phyloP scores from a whole-genome alignment of 2,888 invertebrate species.

The Asteroscopus sphinx region DNA sequence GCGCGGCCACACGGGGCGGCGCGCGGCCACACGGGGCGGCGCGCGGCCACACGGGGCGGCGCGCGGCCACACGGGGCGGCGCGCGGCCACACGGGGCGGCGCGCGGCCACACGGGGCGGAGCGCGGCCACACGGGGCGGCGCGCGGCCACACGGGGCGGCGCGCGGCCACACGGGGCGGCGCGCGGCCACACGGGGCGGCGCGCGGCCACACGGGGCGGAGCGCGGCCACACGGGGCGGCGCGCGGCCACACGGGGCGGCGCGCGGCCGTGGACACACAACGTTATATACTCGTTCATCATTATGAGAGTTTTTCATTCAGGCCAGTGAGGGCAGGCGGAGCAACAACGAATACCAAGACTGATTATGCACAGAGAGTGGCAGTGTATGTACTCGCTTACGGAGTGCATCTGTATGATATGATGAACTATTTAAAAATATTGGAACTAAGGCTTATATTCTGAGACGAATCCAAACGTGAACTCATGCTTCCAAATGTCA shows the following conservation, averaged over 20 bases:
- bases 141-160: background rate
- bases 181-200: background rate
- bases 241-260: background rate
- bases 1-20: slow-evolving; percentile 13
- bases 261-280: slow-evolving; percentile 30
- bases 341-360: background rate
- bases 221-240: background rate
- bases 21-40: background rate
- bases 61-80: background rate
- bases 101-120: background rate
- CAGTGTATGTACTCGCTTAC: too few species aligned
- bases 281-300: slow-evolving; percentile 27
- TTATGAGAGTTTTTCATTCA: slow-evolving; percentile 3
- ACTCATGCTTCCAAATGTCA: too few species aligned
- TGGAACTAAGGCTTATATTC: too few species aligned
- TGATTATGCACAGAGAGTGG: too few species aligned
- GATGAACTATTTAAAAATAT: too few species aligned
- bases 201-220: slow-evolving; percentile 13
- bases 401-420: too few species aligned
- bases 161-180: slow-evolving; percentile 13
- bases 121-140: slow-evolving; percentile 13
- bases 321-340: background rate
- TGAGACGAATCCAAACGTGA: too few species aligned
- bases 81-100: slow-evolving; percentile 13
- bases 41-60: slow-evolving; percentile 13